phyloP scores from a whole-genome alignment of 2,888 invertebrate genomes.

The Myathropa florea region DNA sequence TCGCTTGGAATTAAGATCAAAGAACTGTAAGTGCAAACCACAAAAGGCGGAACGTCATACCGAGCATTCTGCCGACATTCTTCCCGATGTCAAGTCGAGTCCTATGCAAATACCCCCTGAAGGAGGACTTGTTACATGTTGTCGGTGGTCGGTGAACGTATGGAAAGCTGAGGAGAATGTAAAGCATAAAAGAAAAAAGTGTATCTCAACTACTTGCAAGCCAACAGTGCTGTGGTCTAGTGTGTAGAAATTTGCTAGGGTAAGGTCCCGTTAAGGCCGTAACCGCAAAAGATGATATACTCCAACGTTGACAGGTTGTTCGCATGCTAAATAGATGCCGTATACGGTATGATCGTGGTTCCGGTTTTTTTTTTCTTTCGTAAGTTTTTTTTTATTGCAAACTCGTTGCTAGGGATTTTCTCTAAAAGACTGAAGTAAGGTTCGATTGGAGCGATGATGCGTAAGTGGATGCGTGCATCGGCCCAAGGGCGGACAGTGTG shows the following conservation, averaged over 20 bases:
- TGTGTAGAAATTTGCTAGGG: slow-evolving; percentile 48
- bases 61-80: slow-evolving; percentile 58
- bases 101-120: slow-evolving; percentile 39
- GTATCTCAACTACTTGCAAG: background rate
- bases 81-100: slow-evolving; percentile 57
- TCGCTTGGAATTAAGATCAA: slow-evolving; percentile 69
- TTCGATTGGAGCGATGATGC: background rate
- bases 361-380: slow-evolving; percentile 24
- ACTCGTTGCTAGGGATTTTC: slow-evolving; percentile 26
- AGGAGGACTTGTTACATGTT: slow-evolving; percentile 49
- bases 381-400: background rate
- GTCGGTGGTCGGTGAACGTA: slow-evolving; percentile 15
- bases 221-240: slow-evolving; percentile 41
- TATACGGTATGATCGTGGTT: slow-evolving; percentile 43
- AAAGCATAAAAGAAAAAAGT: background rate
- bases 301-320: slow-evolving; percentile 69
- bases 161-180: background rate
- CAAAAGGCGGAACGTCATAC: slow-evolving; percentile 63
- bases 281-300: slow-evolving; percentile 67
- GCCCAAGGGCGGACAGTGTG: slow-evolving; percentile 2
- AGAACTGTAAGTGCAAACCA: slow-evolving; percentile 68
- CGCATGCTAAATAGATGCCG: slow-evolving; percentile 52
- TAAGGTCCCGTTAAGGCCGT: slow-evolving; percentile 69
- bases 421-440: background rate
- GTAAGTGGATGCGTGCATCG: slow-evolving; percentile 1